These are phyloP conservation scores for Thaleichthys pacificus DNA, from an alignment of 2,797 vertebrate species.

Conservation along the genomic window DNA sequence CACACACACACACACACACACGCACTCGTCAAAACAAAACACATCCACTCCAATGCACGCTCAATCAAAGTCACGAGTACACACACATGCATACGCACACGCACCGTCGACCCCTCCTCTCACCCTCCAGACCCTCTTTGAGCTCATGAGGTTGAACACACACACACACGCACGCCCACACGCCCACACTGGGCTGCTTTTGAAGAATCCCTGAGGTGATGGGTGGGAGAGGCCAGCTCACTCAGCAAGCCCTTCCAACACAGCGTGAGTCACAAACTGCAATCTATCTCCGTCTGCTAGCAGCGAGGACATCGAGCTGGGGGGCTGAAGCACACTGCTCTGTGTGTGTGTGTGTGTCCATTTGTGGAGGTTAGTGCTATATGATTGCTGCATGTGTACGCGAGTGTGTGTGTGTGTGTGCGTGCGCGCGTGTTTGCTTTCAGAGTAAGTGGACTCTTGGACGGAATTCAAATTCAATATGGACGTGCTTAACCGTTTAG, in stretches of 20 bases:
- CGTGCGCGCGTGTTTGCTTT: neutral
- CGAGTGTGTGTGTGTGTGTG: neutral
- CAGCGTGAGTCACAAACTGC: constrained; percentile 62
- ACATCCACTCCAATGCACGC: no score
- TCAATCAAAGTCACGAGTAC: constrained; percentile 12
- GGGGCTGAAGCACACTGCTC: constrained; percentile 35
- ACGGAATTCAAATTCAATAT: no score
- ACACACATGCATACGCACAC: neutral
- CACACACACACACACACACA: constrained; percentile 8
- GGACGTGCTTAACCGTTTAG: no score
- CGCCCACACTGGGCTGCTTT: constrained; percentile 16
- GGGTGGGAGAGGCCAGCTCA: constrained; percentile 36
- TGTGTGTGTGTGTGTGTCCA: neutral
- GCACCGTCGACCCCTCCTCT: neutral
- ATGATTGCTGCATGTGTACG: no score
- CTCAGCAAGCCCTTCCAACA: constrained; percentile 44
- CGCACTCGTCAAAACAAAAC: neutral
- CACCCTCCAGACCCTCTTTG: no score
- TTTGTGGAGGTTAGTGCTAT: no score
- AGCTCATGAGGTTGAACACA: neutral
- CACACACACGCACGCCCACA: neutral
- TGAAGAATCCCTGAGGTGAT: constrained; percentile 56
- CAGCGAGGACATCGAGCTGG: constrained; percentile 36
- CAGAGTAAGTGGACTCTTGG: neutral
- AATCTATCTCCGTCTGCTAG: constrained; percentile 56